Evolutionary conservation across 2,113 vertebrate genomes (phyloP), one percentile per base, ranked within the genome.

Genomic region (Amblyopsis rosae): DNA sequence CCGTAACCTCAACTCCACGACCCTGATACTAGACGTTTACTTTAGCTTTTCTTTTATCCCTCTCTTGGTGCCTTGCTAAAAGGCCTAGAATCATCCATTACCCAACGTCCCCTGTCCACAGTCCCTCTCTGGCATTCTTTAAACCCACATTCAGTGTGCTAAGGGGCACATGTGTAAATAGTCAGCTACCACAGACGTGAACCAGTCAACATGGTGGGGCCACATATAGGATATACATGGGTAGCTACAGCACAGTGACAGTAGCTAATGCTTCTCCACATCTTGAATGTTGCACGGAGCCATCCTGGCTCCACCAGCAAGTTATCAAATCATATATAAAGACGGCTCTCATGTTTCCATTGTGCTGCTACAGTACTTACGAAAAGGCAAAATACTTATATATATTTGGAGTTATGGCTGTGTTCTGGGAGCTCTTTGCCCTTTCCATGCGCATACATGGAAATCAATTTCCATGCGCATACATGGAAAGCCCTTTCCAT

Each of bases 1-100:
- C 1, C 9, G 1, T 17, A 56, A n/a, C 50, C 50, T n/a, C 54
- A 9, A 72, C 56, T 19, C 82, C 75, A 71, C 35, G 47, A 26
- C 55, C 11, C 55, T 11, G 11, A 3, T 19, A 9, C 8, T 4
- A 9, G 4, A n/a, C 33, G 11, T 9, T n/a, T 59, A 5, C 16
- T 35, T 9, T 11, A 35, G 26, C 57, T 4, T 9, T n/a, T 59
- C 3, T 9, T 35, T 9, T 11, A 35, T 10, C 57, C 49, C 49
- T 15, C 9, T 13, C 12, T 51, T 51, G 3, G 15, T 51, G 10
- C 15, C 35, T 5, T 41, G 3, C 3, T 41, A 41, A 41, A 41
- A 6, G 35, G 35, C 35, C 35, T 41, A 41, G 3, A 6, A 41
- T 6, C 35, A 4, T 6, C 35, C 35, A 41, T 41, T 41, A 41